Base-by-base conservation (phyloP, 2,113 vertebrate species). In the Geothlypis trichas region DNA sequence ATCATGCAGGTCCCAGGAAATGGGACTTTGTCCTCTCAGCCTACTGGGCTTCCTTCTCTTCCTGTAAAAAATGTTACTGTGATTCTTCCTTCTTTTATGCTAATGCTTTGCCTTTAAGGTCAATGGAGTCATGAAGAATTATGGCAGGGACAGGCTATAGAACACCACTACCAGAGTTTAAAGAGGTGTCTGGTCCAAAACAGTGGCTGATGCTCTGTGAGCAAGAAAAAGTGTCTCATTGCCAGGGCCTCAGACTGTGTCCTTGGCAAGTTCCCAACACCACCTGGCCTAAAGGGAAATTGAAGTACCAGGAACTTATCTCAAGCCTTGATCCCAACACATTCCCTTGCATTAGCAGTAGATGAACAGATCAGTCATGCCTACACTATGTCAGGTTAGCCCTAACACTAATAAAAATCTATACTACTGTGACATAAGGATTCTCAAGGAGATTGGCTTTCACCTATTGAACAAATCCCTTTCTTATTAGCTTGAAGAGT, bases 341-440 rank as follows among this genome's bases (percentile, higher is more conserved):
- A 68, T 78, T 88, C 80, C 81, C 88, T 84, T 79, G 57, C 58
- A 75, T 96, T 96, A 95, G 71, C 59, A 22, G 76, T 13, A 90
- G 83, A 93, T 96, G 96, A 95, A 57, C 83, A 95, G 61, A 93
- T 94, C 95, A 78, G 88, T 92, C 96, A 96, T 72, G 63, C 37
- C 95, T 79, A 65, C 35, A 35, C 37, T 33, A 9, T 69, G 65
- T 76, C 92, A 96, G 62, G 66, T 54, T 87, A 89, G 73, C 61
- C 77, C 76, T 63, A 96, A 61, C 28, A 65, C 73, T 88, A 88
- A 90, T 96, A 95, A 96, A 86, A 96, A 93, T 84, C 52, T 92
- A 96, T 93, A 54, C 54, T 49, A 23, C 54, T 94, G 65, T 95
- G 95, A 79, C 76, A 90, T 75, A 68, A 65, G 33, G 73, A 89